Percentiles rank a stretch among this genome's conserved stretches.
These are phyloP conservation scores for Scaptomyza flava DNA, from an alignment of 2,888 invertebrate genomes.

Conservation along the genomic window DNA sequence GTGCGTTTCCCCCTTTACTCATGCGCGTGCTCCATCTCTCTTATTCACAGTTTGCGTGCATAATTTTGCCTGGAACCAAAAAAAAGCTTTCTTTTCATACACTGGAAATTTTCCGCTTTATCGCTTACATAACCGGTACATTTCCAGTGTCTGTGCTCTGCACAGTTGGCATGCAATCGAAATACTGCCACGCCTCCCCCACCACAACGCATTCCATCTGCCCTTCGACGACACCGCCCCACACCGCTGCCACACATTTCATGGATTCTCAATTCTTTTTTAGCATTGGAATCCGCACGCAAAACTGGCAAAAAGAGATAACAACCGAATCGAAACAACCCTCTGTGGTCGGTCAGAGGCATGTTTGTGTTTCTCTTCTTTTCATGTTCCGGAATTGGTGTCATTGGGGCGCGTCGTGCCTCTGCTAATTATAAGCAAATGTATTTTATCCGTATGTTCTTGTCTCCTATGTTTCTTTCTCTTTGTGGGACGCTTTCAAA, in stretches of 20 bases:
- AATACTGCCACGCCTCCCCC: slow-evolving; percentile 51
- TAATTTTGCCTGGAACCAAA: slow-evolving; percentile 39
- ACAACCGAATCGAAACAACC: slow-evolving; percentile 45
- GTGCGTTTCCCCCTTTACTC: slow-evolving; percentile 1
- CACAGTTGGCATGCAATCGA: slow-evolving; percentile 47
- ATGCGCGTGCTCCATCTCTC: slow-evolving; percentile 25
- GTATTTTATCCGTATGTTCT: slow-evolving; percentile 30
- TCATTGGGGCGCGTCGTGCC: slow-evolving; percentile 79
- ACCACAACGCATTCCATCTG: slow-evolving; percentile 20
- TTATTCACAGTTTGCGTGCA: slow-evolving; percentile 12
- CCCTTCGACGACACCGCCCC: slow-evolving; percentile 9
- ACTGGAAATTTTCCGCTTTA: slow-evolving; percentile 70
- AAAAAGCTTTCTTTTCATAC: slow-evolving; percentile 61
- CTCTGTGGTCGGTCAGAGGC: slow-evolving; percentile 28
- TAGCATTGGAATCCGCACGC: slow-evolving; percentile 48
- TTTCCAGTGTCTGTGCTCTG: slow-evolving; percentile 45
- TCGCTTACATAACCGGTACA: slow-evolving; percentile 78
- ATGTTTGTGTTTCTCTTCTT: slow-evolving; percentile 35
- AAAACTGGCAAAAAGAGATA: slow-evolving; percentile 20
- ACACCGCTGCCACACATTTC: slow-evolving; percentile 28
- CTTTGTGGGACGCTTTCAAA: slow-evolving; percentile 29
- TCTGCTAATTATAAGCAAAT: slow-evolving; percentile 73
- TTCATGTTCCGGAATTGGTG: slow-evolving; percentile 74
- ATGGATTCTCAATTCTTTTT: slow-evolving; percentile 26
- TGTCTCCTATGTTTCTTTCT: slow-evolving; percentile 17